These are phyloP conservation scores for Gambusia affinis DNA, from an alignment of 2,113 vertebrate species.

Conservation along the genomic window DNA sequence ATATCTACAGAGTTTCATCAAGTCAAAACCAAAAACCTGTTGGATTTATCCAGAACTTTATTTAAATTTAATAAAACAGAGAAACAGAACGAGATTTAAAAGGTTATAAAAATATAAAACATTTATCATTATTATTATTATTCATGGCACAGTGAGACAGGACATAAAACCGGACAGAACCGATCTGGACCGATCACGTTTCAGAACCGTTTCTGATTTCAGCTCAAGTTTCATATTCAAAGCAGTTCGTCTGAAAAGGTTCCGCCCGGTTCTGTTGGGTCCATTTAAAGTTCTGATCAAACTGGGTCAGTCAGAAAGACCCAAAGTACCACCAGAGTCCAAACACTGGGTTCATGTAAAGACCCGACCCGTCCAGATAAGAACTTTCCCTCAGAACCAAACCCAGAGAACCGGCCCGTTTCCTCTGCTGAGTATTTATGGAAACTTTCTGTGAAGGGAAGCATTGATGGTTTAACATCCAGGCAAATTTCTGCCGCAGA, in stretches of 20 bases:
- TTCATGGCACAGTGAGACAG: slow-evolving; percentile 32
- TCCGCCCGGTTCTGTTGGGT: not conserved
- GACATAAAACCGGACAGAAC: not conserved
- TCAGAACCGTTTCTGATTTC: not conserved
- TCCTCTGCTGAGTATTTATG: not conserved
- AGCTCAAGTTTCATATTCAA: not conserved
- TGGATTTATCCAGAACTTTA: slow-evolving; percentile 30
- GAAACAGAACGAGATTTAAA: slow-evolving; percentile 21
- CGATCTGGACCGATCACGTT: too few relatives aligned
- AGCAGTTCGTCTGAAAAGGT: not conserved
- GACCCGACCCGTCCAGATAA: not conserved
- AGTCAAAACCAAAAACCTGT: not conserved
- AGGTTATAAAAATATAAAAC: slow-evolving; percentile 47
- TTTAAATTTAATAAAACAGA: slow-evolving; percentile 15
- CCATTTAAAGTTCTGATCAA: not conserved
- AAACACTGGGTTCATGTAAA: not conserved
- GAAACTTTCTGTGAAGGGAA: too few relatives aligned
- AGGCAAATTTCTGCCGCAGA: not conserved
- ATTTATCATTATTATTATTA: slow-evolving; percentile 16
- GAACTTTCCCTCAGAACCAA: not conserved
- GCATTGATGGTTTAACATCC: not conserved
- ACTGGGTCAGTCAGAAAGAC: not conserved
- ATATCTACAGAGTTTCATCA: not conserved
- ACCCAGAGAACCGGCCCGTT: not conserved
- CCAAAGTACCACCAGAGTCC: not conserved